Conservation (phyloP, 2,113 vertebrate species). For the Raja brachyura region DNA sequence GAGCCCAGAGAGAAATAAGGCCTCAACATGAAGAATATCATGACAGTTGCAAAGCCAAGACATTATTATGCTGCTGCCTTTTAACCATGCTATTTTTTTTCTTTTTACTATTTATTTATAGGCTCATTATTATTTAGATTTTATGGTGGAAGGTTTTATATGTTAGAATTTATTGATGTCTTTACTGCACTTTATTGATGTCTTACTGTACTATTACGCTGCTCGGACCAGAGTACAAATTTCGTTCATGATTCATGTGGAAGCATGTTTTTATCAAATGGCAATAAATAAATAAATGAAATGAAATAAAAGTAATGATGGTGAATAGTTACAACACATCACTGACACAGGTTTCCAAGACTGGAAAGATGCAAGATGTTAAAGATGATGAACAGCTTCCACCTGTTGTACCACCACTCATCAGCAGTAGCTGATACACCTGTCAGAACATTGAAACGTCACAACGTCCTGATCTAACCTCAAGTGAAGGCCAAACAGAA, state of each 20-base stretch:
- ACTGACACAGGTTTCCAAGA: neutral
- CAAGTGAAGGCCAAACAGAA: neutral
- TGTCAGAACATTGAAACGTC: neutral
- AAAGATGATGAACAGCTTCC: neutral
- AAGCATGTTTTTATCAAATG: too few species aligned
- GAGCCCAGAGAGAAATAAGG: neutral
- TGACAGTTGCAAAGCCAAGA: neutral
- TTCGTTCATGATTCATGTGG: too few species aligned
- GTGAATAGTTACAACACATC: neutral
- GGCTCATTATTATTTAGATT: too few species aligned
- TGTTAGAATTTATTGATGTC: too few species aligned
- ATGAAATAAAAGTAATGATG: neutral
- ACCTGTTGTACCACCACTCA: neutral
- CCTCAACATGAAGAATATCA: neutral
- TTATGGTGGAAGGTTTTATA: too few species aligned
- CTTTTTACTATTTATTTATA: too few species aligned
- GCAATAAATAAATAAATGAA: too few species aligned
- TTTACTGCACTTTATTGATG: too few species aligned
- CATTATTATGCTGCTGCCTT: too few species aligned
- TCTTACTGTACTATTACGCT: too few species aligned
- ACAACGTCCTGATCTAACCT: neutral
- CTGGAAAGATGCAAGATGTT: neutral
- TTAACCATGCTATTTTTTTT: too few species aligned
- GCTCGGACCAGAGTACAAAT: too few species aligned
- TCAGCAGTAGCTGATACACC: neutral